These are phyloP conservation scores for Bombylius major DNA, from an alignment of 2,888 invertebrate genomes.

Conservation along the genomic window DNA sequence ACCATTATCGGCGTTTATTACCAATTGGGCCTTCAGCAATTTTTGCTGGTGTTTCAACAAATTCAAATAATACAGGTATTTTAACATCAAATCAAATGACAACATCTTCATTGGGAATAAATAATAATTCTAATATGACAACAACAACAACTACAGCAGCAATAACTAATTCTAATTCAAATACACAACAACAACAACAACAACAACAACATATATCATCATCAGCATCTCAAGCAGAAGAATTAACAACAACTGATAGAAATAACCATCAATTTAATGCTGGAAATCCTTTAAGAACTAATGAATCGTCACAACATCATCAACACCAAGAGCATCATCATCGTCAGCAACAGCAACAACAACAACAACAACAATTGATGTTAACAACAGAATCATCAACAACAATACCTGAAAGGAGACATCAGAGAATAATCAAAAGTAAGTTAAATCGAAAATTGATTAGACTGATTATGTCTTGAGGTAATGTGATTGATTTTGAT, in stretches of 20 bases:
- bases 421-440: conserved; percentile 9
- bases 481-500: too few species aligned
- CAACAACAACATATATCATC: background rate
- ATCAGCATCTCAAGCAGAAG: background rate
- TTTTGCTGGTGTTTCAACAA: background rate
- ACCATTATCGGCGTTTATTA: conserved; percentile 13
- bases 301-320: background rate
- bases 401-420: conserved; percentile 10
- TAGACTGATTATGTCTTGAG: background rate
- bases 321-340: background rate
- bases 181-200: background rate
- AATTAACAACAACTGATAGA: background rate
- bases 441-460: background rate
- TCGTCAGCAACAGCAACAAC: background rate
- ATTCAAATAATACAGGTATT: background rate
- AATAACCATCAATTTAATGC: background rate
- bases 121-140: background rate
- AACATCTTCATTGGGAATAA: background rate
- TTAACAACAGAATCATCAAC: background rate
- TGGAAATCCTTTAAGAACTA: background rate
- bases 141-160: background rate
- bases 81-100: background rate
- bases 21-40: conserved; percentile 13
- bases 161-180: background rate
- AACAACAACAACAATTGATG: background rate